phyloP scores from a whole-genome alignment of 2,113 vertebrate genomes.

The Pseudonaja textilis region DNA sequence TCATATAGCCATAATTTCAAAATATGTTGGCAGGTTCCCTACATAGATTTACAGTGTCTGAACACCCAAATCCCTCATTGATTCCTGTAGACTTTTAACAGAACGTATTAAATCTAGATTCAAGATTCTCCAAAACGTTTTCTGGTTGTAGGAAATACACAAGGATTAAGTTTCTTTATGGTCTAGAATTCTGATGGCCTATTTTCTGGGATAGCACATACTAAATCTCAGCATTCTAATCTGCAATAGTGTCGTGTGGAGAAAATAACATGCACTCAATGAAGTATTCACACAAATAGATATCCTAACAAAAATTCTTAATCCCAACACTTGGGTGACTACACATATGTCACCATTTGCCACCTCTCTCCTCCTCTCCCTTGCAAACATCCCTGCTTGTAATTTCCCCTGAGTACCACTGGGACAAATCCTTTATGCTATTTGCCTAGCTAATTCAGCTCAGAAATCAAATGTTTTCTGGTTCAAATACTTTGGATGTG shows the following conservation, averaged over 20 bases:
- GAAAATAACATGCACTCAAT: neutral
- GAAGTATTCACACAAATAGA: neutral
- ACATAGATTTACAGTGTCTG: neutral
- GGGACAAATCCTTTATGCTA: neutral
- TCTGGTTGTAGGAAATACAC: neutral
- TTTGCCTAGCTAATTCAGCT: neutral
- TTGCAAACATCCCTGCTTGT: neutral
- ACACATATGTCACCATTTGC: neutral
- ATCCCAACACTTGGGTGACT: neutral
- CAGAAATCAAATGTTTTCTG: neutral
- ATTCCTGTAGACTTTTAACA: neutral
- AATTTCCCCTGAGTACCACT: neutral
- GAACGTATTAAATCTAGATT: neutral
- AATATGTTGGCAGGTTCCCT: neutral
- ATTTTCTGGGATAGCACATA: neutral
- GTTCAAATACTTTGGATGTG: neutral
- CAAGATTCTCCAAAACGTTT: neutral
- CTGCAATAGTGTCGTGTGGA: neutral
- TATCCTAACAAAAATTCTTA: neutral
- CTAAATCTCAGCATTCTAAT: neutral
- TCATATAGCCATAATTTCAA: neutral
- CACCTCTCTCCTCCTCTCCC: neutral
- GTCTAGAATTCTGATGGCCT: neutral
- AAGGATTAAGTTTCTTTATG: neutral
- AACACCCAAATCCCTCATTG: neutral